Evolutionary conservation across 2,888 invertebrate genomes (phyloP).

Genomic region (Molorchus minor): DNA sequence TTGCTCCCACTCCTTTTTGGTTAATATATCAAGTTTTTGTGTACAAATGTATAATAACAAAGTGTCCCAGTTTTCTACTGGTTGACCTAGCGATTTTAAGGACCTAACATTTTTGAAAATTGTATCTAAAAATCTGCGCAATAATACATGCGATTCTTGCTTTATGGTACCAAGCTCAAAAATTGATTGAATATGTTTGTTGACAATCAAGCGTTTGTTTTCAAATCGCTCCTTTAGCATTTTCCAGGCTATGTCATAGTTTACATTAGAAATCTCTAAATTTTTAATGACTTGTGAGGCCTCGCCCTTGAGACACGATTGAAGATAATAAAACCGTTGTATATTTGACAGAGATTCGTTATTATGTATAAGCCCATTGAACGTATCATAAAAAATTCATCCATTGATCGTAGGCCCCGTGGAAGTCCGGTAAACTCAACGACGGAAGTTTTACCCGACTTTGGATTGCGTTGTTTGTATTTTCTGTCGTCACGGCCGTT

Average conservation of each 20-base stretch:
- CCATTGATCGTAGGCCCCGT: background rate
- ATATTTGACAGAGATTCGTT: background rate
- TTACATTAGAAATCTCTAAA: conserved; percentile 1
- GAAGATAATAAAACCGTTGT: conserved; percentile 10
- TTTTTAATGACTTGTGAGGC: background rate
- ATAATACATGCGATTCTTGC: background rate
- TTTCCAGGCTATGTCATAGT: conserved; percentile 10
- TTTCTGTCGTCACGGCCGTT: background rate
- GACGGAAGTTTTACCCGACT: background rate
- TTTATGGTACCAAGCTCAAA: background rate
- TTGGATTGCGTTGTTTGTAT: background rate
- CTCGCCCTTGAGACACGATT: background rate
- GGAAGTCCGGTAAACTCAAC: background rate
- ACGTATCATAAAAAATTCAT: background rate
- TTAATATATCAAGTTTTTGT: conserved; percentile 1
- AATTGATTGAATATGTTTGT: conserved; percentile 7
- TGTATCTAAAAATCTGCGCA: conserved; percentile 6
- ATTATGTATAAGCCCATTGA: background rate
- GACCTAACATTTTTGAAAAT: background rate
- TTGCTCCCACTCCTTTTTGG: conserved; percentile 14
- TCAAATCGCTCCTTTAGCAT: conserved; percentile 6
- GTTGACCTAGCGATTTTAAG: background rate
- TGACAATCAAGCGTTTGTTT: too few species aligned
- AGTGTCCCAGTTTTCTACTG: conserved; percentile 1
- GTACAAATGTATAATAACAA: conserved; percentile 5